Conservation (phyloP, 2,113 vertebrate species). For the Struthio camelus region DNA sequence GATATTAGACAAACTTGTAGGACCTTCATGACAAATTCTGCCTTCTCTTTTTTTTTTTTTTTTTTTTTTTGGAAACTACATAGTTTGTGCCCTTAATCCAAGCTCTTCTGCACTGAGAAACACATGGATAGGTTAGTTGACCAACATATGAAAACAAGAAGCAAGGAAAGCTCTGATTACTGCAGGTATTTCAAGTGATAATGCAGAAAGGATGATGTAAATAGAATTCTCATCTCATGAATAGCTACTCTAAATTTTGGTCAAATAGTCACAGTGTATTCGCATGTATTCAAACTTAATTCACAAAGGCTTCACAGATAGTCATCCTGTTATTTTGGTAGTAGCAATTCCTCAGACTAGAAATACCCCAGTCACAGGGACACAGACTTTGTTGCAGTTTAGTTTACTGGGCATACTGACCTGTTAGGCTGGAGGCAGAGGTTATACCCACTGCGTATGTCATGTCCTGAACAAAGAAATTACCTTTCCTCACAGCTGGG, state of each 20-base stretch:
- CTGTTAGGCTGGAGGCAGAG: not conserved
- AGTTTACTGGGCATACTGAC: not conserved
- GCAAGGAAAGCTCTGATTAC: not conserved
- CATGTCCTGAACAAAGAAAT: not conserved
- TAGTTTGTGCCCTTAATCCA: not conserved
- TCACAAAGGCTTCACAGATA: not conserved
- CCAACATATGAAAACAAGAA: not conserved
- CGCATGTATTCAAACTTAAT: not conserved
- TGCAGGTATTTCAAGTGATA: not conserved
- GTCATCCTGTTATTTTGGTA: not conserved
- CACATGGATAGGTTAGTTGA: not conserved
- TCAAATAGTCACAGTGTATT: not conserved
- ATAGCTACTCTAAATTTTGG: not conserved
- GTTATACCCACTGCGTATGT: not conserved
- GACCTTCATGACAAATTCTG: not conserved
- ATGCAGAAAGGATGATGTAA: not conserved
- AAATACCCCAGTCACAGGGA: not conserved
- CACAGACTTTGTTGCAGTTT: not conserved
- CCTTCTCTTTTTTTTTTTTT: not conserved
- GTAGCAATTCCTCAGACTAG: not conserved
- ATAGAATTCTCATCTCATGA: not conserved
- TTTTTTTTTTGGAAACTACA: not conserved
- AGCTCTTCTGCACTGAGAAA: not conserved
- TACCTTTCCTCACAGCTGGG: not conserved
- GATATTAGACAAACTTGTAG: not conserved